Base-by-base conservation (phyloP, 53 echinoderm and acorn worm genomes). In the Zoroaster sp. region DNA sequence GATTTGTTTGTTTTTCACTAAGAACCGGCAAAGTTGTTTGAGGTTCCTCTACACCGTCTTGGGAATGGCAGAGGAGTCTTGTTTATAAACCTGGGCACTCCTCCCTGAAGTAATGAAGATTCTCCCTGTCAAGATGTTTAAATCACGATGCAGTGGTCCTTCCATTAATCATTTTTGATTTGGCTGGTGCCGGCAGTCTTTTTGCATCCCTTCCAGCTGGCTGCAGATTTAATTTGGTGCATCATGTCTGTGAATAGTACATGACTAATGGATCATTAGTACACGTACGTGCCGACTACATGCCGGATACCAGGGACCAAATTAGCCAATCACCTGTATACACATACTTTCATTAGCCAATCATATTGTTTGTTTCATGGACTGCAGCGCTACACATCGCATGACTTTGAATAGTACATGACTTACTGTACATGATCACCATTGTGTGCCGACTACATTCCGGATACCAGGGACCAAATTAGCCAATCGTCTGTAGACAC, bases 81-180 rank as follows among this genome's bases (percentile, higher is more conserved):
- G 70, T n/a, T n/a, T n/a, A n/a, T n/a, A n/a, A n/a, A n/a, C n/a
- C n/a, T n/a, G n/a, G 25, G 23, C 66, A 65, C 8, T 28, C 5
- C 3, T 23, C 8, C 59, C 18, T 4, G 13, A 2, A 55, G 23
- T n/a, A n/a, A 0, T 23, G 35, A 2, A 69, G 69, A 36, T 12
- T 35, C 35, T 59, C 46, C 14, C 46, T 0, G 30, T 9, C 35
- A 6, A 5, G 15, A 35, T 18, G 32, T 37, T 59, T 78, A 17
- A 59, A 20, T 39, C 78, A 38, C n/a, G 37, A 31, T 36, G 14
- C 21, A 21, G 46, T 35, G 78, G 34, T 59, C 33, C 18, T n/a
- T 13, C 1, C 8, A 21, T 78, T 78, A 78, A 78, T 78, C 37
- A 35, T 32, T 78, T 78, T 53, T 78, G 78, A 78, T 78, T 11